These are phyloP conservation scores for Paracentrotus lividus DNA, from an alignment of 53 echinoderm and acorn worm genomes.

Conservation along the genomic window DNA sequence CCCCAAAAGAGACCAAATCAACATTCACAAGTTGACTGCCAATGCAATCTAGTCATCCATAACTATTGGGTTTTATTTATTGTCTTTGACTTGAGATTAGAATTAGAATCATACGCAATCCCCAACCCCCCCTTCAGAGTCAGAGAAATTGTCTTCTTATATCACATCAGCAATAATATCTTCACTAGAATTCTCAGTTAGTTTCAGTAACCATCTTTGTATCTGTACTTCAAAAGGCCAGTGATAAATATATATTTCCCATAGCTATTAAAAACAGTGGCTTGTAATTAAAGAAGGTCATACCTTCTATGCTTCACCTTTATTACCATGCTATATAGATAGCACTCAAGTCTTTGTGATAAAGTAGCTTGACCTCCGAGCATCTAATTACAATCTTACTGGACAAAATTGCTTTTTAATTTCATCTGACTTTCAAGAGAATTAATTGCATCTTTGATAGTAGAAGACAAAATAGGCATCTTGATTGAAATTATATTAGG, in stretches of 20 bases:
- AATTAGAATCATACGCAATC: no score
- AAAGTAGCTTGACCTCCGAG: neutral
- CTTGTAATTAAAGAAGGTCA: neutral
- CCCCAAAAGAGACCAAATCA: no score
- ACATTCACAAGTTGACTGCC: conserved; percentile 34
- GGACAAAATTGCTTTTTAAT: conserved; percentile 13
- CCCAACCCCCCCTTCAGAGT: no score
- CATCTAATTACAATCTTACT: neutral
- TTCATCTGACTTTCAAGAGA: neutral
- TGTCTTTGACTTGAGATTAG: no score
- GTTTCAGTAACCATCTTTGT: no score
- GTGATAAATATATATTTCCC: no score
- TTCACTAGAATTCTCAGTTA: neutral
- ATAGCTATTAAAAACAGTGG: no score
- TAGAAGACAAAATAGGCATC: neutral
- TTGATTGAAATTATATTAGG: conserved; percentile 5
- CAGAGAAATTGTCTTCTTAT: neutral
- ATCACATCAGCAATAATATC: neutral
- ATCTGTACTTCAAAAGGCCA: no score
- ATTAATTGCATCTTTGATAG: conserved; percentile 12
- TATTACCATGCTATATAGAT: neutral
- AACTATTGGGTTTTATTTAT: neutral
- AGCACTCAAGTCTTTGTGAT: neutral
- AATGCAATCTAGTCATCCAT: conserved; percentile 23
- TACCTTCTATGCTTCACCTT: neutral